Evolutionary conservation across 2,797 vertebrate genomes (phyloP).

Genomic region (Anolis apletophallus): DNA sequence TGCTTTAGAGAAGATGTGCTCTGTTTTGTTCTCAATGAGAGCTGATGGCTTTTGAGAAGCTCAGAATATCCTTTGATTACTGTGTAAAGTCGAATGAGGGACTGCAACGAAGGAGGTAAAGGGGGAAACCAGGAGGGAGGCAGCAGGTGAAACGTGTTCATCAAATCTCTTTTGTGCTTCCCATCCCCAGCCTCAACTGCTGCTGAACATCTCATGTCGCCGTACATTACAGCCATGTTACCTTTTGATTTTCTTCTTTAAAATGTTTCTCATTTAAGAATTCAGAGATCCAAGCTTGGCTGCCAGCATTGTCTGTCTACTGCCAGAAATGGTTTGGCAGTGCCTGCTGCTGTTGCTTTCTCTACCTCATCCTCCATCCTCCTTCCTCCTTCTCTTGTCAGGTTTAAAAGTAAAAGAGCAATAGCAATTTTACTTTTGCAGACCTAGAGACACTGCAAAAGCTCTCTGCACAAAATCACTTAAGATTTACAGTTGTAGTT

Average conservation of each 20-base stretch:
- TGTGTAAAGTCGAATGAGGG: conserved; percentile 63
- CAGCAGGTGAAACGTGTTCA: conserved; percentile 58
- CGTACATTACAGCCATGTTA: conserved; percentile 56
- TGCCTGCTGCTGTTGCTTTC: no score
- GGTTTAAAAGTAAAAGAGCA: conserved; percentile 17
- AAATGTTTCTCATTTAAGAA: conserved; percentile 40
- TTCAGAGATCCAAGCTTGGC: conserved; percentile 37
- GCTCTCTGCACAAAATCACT: no score
- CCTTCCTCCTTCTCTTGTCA: not conserved
- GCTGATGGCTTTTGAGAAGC: conserved; percentile 82
- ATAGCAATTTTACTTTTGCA: no score
- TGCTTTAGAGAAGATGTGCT: conserved; percentile 75
- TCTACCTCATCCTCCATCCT: not conserved
- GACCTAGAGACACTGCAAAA: no score
- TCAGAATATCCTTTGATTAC: conserved; percentile 84
- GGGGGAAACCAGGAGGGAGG: conserved; percentile 37
- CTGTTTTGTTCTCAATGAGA: conserved; percentile 81
- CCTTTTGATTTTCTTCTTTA: conserved; percentile 51
- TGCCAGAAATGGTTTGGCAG: conserved; percentile 37
- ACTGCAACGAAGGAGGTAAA: conserved; percentile 59
- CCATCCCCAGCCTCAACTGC: not conserved
- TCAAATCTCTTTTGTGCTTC: conserved; percentile 74
- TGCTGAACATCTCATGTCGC: conserved; percentile 41
- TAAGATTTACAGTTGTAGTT: no score
- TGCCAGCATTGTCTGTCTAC: not conserved